Evolutionary conservation across 2,113 vertebrate genomes (phyloP), one percentile per base, ranked within the genome.

Genomic region (Anguilla japonica): DNA sequence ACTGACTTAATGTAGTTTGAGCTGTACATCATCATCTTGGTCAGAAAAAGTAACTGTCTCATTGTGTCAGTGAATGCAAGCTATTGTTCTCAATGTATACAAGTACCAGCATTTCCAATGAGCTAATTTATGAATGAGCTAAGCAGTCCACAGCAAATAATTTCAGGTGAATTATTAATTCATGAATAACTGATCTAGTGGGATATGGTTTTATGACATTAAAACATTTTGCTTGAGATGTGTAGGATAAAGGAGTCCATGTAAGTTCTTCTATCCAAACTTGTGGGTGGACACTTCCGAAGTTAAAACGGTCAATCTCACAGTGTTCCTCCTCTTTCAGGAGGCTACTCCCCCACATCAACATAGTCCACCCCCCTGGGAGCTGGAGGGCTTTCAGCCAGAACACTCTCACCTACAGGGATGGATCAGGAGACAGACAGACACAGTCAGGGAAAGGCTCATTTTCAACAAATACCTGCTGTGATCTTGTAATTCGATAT

Each of bases 331-430:
- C 63, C 63, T n/a, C 63, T 18, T 71, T 71, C 22, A 71, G 0
- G 63, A 71, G 63, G 63, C 63, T 71, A 18, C 63, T 71, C 63
- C 63, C 63, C 63, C 63, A 71, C 63, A 71, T 71, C 63, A 71
- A 26, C 63, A 71, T 71, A 71, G 20, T 71, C 63, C 26, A n/a
- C 5, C 63, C 63, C 63, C 2, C 5, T 18, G 20, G 63, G 22
- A 71, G 20, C 63, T n/a, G 63, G 63, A 71, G 63, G 63, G 26
- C 20, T 18, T 71, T 71, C 63, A 26, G 22, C 63, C 63, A 71
- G 63, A n/a, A 71, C 2, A 7, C 22, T 71, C 63, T 71, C 63
- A 18, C 20, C 63, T 71, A 18, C 63, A 71, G 63, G 63, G 63
- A 71, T 22, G 20, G 26, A 26, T 15, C 1, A n/a, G 63, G 63